phyloP scores from a whole-genome alignment of 2,888 invertebrate species.

The Aphodius sticticus region DNA sequence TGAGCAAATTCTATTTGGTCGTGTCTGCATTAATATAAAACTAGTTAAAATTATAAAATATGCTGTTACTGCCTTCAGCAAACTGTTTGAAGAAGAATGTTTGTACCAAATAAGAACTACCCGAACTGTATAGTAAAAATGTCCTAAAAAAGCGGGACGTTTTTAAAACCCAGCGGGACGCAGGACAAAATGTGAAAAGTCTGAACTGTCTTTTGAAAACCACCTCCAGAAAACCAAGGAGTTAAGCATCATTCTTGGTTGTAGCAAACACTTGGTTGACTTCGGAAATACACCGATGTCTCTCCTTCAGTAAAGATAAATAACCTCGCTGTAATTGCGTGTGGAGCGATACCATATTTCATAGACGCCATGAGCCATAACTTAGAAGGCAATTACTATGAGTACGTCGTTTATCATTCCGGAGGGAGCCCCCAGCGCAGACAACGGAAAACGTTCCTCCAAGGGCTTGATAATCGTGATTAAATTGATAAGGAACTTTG shows the following conservation, averaged over 20 bases:
- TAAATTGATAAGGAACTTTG: slow-evolving; percentile 57
- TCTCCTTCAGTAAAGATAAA: slow-evolving; percentile 59
- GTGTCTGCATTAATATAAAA: no score
- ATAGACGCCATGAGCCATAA: slow-evolving; percentile 67
- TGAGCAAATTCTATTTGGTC: no score
- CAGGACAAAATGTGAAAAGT: no score
- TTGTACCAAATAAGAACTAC: no score
- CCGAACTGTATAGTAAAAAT: no score
- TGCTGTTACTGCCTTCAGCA: no score
- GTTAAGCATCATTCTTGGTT: background rate
- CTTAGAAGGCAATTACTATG: slow-evolving; percentile 68
- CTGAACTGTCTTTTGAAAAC: background rate
- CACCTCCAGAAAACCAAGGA: background rate
- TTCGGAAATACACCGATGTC: slow-evolving; percentile 33
- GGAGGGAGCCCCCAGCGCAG: slow-evolving; percentile 50
- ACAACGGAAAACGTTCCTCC: slow-evolving; percentile 36
- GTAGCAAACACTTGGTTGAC: background rate
- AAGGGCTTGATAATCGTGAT: slow-evolving; percentile 56
- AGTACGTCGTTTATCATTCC: slow-evolving; percentile 68
- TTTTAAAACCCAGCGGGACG: no score
- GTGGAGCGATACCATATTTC: slow-evolving; percentile 68
- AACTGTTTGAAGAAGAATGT: no score
- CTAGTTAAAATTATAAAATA: no score
- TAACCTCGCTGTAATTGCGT: slow-evolving; percentile 66
- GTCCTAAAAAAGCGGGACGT: no score